Conservation (phyloP, 2,797 vertebrate species). For the Botia kubotai region DNA sequence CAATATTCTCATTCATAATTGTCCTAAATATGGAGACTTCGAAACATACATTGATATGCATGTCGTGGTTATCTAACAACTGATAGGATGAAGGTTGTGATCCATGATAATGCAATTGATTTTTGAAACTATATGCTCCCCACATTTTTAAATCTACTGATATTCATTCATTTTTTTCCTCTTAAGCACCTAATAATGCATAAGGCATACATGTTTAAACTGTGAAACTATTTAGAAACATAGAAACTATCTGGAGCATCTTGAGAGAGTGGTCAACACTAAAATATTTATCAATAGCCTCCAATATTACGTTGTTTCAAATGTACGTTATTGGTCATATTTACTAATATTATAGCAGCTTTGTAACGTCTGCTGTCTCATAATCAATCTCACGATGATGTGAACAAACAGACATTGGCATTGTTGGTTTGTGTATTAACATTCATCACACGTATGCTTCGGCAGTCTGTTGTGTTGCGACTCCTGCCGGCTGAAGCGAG, state of each 20-base stretch:
- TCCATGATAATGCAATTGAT: background rate
- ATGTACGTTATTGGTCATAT: background rate
- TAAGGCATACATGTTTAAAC: too few relatives aligned
- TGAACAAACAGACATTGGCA: background rate
- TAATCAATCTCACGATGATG: background rate
- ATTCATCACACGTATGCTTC: constrained; percentile 25
- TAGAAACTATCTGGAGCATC: too few relatives aligned
- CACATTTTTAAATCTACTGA: too few relatives aligned
- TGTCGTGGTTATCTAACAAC: background rate
- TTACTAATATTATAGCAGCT: background rate
- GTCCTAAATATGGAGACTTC: background rate
- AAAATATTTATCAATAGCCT: too few relatives aligned
- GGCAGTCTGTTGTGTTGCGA: constrained; percentile 44
- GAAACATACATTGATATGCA: too few relatives aligned
- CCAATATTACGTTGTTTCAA: too few relatives aligned
- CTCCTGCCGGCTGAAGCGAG: constrained; percentile 63
- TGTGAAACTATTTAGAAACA: too few relatives aligned
- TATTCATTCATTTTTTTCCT: too few relatives aligned
- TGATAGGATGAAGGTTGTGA: background rate
- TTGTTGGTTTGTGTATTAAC: background rate
- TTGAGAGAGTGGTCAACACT: too few relatives aligned
- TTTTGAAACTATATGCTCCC: too few relatives aligned
- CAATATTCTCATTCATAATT: background rate
- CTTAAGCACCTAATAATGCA: too few relatives aligned
- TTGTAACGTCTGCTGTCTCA: background rate